phyloP scores from a whole-genome alignment of 2,113 vertebrate species.

The Melanocharis versteri region DNA sequence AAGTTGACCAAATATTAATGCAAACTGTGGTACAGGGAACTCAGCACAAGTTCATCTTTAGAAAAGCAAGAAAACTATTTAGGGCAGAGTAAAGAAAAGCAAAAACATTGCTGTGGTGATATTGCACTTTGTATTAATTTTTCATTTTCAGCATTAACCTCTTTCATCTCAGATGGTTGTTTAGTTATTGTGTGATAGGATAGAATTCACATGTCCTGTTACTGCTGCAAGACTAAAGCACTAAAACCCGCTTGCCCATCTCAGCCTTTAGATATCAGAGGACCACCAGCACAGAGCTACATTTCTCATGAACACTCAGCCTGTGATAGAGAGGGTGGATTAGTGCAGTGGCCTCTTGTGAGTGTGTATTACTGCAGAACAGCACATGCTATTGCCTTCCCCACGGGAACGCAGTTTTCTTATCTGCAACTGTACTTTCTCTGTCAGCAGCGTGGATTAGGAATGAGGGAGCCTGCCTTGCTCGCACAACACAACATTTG shows the following conservation, averaged over 20 bases:
- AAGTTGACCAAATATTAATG: not conserved
- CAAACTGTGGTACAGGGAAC: not conserved
- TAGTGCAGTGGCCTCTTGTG: not conserved
- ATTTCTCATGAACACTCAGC: not conserved
- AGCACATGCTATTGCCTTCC: not conserved
- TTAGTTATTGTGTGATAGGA: not conserved
- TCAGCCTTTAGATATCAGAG: not conserved
- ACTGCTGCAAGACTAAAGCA: not conserved
- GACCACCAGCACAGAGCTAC: not conserved
- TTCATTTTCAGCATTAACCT: not conserved
- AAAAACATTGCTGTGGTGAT: not conserved
- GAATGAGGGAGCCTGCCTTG: not conserved
- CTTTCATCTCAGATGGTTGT: not conserved
- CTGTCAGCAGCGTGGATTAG: not conserved
- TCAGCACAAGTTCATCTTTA: not conserved
- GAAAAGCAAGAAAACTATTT: not conserved
- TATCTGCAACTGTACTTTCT: not conserved
- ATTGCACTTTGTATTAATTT: not conserved
- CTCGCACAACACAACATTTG: not conserved
- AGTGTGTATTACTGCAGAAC: not conserved
- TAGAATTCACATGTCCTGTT: not conserved
- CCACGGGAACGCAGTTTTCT: not conserved
- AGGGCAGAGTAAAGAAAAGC: not conserved
- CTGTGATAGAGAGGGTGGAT: not conserved
- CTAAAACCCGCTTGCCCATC: not conserved